These are phyloP conservation scores for Phalera bucephala DNA, from an alignment of 2,888 invertebrate species.

Conservation along the genomic window DNA sequence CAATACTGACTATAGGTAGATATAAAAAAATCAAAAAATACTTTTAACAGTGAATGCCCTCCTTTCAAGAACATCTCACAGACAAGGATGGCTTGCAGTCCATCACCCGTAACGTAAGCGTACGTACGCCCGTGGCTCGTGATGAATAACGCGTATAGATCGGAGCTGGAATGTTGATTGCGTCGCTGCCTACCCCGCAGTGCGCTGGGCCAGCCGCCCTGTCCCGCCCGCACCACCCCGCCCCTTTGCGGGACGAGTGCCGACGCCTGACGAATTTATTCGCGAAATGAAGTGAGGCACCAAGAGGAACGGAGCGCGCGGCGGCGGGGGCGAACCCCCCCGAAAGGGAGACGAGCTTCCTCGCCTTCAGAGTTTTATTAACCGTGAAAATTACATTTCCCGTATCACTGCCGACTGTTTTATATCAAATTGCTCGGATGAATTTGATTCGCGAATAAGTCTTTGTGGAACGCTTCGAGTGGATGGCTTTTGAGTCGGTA, in stretches of 20 bases:
- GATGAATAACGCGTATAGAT: no score
- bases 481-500: not conserved
- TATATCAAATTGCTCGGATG: constrained; percentile 33
- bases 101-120: no score
- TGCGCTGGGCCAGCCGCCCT: no score
- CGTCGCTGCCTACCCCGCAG: no score
- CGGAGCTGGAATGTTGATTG: not conserved
- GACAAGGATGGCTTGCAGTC: no score
- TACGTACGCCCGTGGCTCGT: no score
- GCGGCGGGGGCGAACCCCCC: not conserved
- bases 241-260: no score
- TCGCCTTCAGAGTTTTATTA: constrained; percentile 43
- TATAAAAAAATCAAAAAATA: no score
- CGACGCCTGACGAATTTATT: constrained; percentile 56
- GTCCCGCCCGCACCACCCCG: no score
- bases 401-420: constrained; percentile 31
- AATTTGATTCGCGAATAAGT: constrained; percentile 31
- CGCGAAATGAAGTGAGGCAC: constrained; percentile 56
- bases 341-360: not conserved
- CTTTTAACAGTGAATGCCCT: no score
- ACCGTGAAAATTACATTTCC: constrained; percentile 49
- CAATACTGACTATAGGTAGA: no score
- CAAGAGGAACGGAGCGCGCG: not conserved
- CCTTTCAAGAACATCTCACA: no score
- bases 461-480: constrained; percentile 1